Base-by-base conservation (phyloP, 2,888 invertebrate species). In the Nasonia oneida region DNA sequence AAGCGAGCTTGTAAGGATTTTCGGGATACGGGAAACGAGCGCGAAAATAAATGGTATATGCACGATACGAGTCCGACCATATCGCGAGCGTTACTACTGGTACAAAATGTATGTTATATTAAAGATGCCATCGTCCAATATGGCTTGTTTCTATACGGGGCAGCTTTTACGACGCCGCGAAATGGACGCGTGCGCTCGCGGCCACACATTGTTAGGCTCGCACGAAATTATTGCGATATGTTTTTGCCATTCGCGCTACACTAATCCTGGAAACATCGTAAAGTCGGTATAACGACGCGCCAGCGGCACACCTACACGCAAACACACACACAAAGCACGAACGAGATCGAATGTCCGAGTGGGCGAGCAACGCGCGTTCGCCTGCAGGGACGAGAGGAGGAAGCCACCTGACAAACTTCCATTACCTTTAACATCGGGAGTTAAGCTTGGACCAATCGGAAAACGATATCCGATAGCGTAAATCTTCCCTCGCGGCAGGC, bases 381-480 rank as follows among this genome's bases (percentile, higher is more conserved):
- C 74, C 67, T 61, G 23, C 29, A 23, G 42, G 23, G 42, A 39
- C 84, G 81, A 75, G 67, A 77, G 53, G 67, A 77, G 53, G 71
- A 87, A 87, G 85, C 89, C 88, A 88, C 89, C 90, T 88, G 90
- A 89, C 90, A 89, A 90, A 90, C 89, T 90, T 89, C 89, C 89
- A 90, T 91, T 91, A 91, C 89, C 88, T 88, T 91, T 88, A 77
- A 87, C 90, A 89, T 89, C 88, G 90, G 77, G 76, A 75, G 75
- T 89, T 90, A 88, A 91, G 89, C 89, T 67, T 88, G 88, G 87
- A 88, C 89, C 89, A 90, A 91, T 91, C 89, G 92, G 89, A 91
- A 92, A 92, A 91, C 91, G 89, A 91, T 91, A 91, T 91, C 90
- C 90, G 89, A 91, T 91, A 91, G 90, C 89, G 89, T 90, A 90